Conservation (phyloP, 2,888 invertebrate genomes). For the Schrankia costaestrigalis region DNA sequence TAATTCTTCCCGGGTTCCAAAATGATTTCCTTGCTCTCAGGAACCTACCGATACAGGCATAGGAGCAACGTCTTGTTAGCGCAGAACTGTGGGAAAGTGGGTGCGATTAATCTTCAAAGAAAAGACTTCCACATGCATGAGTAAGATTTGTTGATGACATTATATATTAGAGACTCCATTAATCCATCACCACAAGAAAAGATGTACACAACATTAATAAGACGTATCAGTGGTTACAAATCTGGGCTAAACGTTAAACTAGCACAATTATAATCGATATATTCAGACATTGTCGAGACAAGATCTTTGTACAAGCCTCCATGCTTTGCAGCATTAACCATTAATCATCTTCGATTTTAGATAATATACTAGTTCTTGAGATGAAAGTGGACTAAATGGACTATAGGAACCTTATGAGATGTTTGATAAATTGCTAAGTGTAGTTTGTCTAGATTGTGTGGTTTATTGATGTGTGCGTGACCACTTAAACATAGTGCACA, state of each 20-base stretch:
- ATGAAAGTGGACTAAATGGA: constrained; percentile 43
- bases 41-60: no score
- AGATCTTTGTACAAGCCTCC: constrained; percentile 36
- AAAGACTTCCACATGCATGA: no score
- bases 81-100: no score
- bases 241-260: constrained; percentile 26
- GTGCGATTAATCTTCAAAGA: no score
- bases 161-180: no score
- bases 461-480: no score
- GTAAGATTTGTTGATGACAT: neutral
- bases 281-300: constrained; percentile 38
- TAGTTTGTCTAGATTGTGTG: no score
- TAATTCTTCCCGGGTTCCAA: no score
- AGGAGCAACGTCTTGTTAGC: no score
- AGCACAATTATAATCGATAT: constrained; percentile 38
- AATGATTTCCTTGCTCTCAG: no score
- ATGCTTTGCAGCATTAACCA: constrained; percentile 38
- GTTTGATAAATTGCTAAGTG: no score
- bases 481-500: no score
- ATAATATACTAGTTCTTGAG: constrained; percentile 46
- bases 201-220: constrained; percentile 19
- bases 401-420: constrained; percentile 34
- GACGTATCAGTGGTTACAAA: constrained; percentile 28
- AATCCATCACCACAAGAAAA: constrained; percentile 23
- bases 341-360: constrained; percentile 58